Base-by-base conservation (phyloP, 2,113 vertebrate genomes). In the Stegastes partitus region DNA sequence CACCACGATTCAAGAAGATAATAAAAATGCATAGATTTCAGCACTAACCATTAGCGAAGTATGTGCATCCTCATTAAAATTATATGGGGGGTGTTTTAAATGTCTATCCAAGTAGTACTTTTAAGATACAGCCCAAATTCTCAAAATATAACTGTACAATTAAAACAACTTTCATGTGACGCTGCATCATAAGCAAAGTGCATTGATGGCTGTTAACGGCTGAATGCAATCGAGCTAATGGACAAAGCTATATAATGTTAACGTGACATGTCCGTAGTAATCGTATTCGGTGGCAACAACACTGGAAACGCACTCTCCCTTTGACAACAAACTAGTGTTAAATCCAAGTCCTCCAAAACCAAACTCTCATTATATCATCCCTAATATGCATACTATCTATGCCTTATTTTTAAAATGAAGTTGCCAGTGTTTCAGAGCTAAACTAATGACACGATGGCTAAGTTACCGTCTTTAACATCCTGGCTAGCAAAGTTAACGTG, bases 361-460 rank as follows among this genome's bases (percentile, higher is more conserved):
- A 2, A 68, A 42, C 10, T 11, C 0, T 0, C 4, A 9, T 44
- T 19, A 12, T 5, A 19, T 6, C 0, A 25, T 11, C 42, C 1
- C 31, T 54, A 21, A 37, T 19, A 5, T 18, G 2, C 3, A 9
- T 3, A 25, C 1, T 1, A 23, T 61, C 44, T 7, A 5, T 1
- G 18, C n/a, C 21, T 50, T 31, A 47, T 68, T 12, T 69, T 1
- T 25, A 2, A 44, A 65, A 75, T 69, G 6, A 69, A 74, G 73
- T 81, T 82, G 47, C 5, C 1, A 62, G 55, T 42, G 53, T 57
- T n/a, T 23, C 47, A 42, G 10, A 44, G 47, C 28, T 53, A 85
- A 87, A 83, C 76, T 76, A n/a, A 78, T 77, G 74, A 70, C 85
- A 85, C 71, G 79, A 75, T 72, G 72, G 79, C 62, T 11, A 57